These are phyloP conservation scores for Adoxophyes honmai DNA, from an alignment of 1,140 invertebrate species.

Conservation along the genomic window DNA sequence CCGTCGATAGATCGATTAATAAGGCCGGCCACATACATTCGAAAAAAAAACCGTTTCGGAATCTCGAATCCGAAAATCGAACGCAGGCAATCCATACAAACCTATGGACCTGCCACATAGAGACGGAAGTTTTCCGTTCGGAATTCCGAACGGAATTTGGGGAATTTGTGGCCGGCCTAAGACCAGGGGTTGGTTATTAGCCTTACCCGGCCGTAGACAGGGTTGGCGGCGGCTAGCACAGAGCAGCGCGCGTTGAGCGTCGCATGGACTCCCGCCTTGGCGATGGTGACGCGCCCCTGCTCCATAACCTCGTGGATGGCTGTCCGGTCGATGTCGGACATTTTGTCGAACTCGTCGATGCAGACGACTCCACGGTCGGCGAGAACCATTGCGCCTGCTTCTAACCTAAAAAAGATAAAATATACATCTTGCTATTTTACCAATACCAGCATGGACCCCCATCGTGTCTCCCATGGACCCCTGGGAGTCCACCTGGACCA, in stretches of 20 bases:
- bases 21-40: no score
- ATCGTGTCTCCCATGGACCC: no score
- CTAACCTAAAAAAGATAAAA: constrained; percentile 83
- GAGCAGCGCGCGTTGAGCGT: constrained; percentile 98
- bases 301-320: constrained; percentile 99
- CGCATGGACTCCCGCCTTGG: constrained; percentile 99
- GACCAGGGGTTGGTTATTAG: not conserved
- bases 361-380: constrained; percentile 99
- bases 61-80: no score
- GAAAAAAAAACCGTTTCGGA: no score
- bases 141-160: no score
- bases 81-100: no score
- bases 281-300: constrained; percentile 96
- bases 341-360: constrained; percentile 99
- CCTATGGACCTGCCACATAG: no score
- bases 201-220: constrained; percentile 96
- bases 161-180: not conserved
- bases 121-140: no score
- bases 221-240: constrained; percentile 99
- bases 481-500: no score
- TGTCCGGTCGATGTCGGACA: constrained; percentile 99
- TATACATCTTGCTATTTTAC: no score
- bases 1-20: no score
- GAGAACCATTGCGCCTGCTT: constrained; percentile 99
- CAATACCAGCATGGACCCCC: no score